These are phyloP conservation scores for Hypercompe scribonia DNA, from an alignment of 2,888 invertebrate genomes.

Conservation along the genomic window DNA sequence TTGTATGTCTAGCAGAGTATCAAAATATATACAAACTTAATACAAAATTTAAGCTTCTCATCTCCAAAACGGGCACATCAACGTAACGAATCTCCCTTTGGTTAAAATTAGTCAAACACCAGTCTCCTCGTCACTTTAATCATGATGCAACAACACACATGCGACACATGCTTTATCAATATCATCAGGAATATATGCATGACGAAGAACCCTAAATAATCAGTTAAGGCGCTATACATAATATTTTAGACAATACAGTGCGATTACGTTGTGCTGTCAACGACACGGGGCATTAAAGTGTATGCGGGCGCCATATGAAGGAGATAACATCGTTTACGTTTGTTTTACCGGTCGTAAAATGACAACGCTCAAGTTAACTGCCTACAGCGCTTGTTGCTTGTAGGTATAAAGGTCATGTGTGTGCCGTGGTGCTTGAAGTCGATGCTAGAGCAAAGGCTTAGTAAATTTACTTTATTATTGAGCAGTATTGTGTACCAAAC, in stretches of 20 bases:
- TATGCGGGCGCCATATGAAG: constrained; percentile 32
- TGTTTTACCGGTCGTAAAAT: constrained; percentile 18
- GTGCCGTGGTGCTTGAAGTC: background rate
- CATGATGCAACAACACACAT: background rate
- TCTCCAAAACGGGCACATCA: background rate
- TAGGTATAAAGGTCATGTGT: background rate
- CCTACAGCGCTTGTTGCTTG: constrained; percentile 13
- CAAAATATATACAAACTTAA: background rate
- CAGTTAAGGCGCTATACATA: constrained; percentile 3
- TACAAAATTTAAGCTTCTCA: background rate
- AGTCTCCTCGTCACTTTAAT: background rate
- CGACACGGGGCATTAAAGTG: constrained; percentile 21
- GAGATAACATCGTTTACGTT: constrained; percentile 24
- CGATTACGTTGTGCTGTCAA: constrained; percentile 15
- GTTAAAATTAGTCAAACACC: background rate
- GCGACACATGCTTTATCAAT: constrained; percentile 6
- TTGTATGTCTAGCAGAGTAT: background rate
- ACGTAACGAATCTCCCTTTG: background rate
- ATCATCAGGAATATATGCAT: constrained; percentile 10
- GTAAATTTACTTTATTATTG: background rate
- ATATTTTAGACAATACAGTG: constrained; percentile 20
- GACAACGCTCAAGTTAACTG: constrained; percentile 15
- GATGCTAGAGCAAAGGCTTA: constrained; percentile 9
- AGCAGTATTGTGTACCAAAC: background rate
- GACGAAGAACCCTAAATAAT: background rate